phyloP scores from a whole-genome alignment of 2,888 invertebrate species.

The Drosophila meridiana region DNA sequence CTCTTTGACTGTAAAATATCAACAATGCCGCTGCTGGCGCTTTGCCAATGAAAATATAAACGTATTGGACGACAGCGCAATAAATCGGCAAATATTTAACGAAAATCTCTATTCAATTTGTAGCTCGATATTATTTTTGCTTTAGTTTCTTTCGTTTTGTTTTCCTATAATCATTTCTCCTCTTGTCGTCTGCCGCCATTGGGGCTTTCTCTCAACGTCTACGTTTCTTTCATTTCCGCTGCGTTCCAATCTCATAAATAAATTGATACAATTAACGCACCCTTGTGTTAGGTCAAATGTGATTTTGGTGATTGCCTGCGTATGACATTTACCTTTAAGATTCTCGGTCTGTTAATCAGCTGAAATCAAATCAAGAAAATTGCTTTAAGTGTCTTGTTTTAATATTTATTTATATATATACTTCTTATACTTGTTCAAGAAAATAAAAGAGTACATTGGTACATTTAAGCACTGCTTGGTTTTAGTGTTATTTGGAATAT shows the following conservation, averaged over 20 bases:
- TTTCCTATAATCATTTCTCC: neutral
- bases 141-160: neutral
- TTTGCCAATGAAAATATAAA: conserved; percentile 34
- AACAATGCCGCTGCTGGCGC: conserved; percentile 36
- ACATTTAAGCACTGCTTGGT: neutral
- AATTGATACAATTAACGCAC: conserved; percentile 60
- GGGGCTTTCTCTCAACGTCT: neutral
- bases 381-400: neutral
- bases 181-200: conserved; percentile 44
- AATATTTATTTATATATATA: conserved; percentile 11
- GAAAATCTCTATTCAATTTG: conserved; percentile 36
- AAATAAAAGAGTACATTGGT: neutral
- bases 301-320: conserved; percentile 27
- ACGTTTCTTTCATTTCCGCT: conserved; percentile 42
- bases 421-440: neutral
- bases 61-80: conserved; percentile 22
- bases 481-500: too few relatives aligned
- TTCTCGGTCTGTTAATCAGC: neutral
- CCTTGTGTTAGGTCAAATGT: conserved; percentile 18
- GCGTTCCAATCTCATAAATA: conserved; percentile 60
- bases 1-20: conserved; percentile 20
- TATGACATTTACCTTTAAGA: conserved; percentile 26
- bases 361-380: conserved; percentile 20
- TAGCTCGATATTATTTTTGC: conserved; percentile 19
- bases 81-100: conserved; percentile 47